A percentile compares a stretch with the other conserved stretches of the same genome.
Evolutionary conservation across 64 coral and sea anemone genomes (phyloP).

Genomic region (Pocillopora damicornis): DNA sequence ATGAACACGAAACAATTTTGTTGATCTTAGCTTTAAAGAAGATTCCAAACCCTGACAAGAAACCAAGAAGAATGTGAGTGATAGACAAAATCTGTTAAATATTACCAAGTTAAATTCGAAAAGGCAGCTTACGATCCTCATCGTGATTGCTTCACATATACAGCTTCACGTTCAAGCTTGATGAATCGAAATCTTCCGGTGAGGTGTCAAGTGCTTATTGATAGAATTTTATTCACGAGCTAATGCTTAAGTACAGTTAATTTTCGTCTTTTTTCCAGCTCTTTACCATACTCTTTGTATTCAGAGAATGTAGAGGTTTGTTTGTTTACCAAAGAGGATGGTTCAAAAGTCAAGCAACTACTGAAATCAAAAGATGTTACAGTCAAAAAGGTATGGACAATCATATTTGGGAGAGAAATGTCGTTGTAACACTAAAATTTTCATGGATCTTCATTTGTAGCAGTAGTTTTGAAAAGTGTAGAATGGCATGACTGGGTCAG

Average conservation of each 20-base stretch:
- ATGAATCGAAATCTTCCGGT: too few relatives aligned
- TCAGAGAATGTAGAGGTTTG: conserved; percentile 77
- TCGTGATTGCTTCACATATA: too few relatives aligned
- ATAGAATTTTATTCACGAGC: background rate
- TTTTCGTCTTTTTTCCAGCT: conserved; percentile 26
- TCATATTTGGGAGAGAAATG: background rate
- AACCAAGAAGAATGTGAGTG: conserved; percentile 90
- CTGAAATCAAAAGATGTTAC: conserved; percentile 74
- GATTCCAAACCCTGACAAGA: conserved; percentile 82
- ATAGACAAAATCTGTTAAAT: background rate
- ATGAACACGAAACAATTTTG: conserved; percentile 66
- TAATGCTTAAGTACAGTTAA: background rate
- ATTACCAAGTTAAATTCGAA: background rate
- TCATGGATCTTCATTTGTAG: background rate
- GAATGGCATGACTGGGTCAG: too few relatives aligned
- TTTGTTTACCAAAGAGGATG: conserved; percentile 72
- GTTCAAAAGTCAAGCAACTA: conserved; percentile 63
- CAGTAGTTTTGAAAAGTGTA: background rate
- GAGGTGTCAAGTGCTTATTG: background rate
- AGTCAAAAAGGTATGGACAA: conserved; percentile 66
- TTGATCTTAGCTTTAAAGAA: conserved; percentile 82
- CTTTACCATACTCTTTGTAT: conserved; percentile 64
- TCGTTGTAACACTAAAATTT: background rate
- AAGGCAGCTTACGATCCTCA: background rate
- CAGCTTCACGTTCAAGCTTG: too few relatives aligned